Evolutionary conservation across 2,888 invertebrate species (phyloP).

Genomic region (Cabera pusaria): DNA sequence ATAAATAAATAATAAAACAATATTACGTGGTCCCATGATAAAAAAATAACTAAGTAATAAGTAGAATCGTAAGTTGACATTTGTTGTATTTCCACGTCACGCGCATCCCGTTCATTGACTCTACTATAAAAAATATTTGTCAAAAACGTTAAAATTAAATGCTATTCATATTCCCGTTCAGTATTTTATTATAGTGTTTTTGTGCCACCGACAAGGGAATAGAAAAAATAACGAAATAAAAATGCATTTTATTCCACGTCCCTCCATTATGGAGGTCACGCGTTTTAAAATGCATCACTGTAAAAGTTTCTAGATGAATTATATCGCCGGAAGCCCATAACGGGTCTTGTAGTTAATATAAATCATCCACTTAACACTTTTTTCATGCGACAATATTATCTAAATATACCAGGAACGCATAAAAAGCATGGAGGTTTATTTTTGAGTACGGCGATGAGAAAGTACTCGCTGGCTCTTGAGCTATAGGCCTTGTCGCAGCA

Average conservation of each 20-base stretch:
- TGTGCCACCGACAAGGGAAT: conserved; percentile 44
- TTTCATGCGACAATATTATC: conserved; percentile 73
- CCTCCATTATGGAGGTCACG: conserved; percentile 49
- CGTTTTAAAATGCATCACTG: conserved; percentile 42
- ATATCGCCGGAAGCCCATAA: conserved; percentile 77
- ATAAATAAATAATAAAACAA: too few species aligned
- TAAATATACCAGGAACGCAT: conserved; percentile 74
- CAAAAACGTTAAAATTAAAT: background rate
- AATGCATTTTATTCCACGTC: conserved; percentile 63
- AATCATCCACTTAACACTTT: conserved; percentile 83
- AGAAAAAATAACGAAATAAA: conserved; percentile 33
- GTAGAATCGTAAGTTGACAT: too few species aligned
- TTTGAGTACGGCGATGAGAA: conserved; percentile 75
- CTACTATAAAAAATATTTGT: background rate
- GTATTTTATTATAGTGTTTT: conserved; percentile 3
- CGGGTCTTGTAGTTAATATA: conserved; percentile 71
- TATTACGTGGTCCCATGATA: too few species aligned
- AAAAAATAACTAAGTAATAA: too few species aligned
- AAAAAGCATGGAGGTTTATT: conserved; percentile 76
- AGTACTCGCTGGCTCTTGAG: conserved; percentile 71
- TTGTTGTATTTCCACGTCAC: too few species aligned
- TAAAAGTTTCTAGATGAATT: conserved; percentile 55
- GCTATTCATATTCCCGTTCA: background rate
- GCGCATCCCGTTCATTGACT: background rate
- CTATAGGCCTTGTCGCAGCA: conserved; percentile 66